phyloP scores from a whole-genome alignment of 2,888 invertebrate species.

The Anorthoa munda region DNA sequence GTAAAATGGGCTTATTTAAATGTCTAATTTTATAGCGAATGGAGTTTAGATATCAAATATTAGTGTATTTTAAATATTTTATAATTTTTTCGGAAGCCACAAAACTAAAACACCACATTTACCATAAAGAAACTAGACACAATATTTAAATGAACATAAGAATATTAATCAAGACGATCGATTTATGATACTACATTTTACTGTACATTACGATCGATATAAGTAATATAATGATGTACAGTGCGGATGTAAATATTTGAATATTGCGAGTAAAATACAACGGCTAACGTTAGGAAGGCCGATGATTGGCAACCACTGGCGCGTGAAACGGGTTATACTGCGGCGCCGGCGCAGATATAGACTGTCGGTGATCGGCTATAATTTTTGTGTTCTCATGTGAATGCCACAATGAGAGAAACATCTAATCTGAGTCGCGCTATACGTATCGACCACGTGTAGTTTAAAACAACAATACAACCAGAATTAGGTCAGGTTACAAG shows the following conservation, averaged over 20 bases:
- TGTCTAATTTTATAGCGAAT: too few species aligned
- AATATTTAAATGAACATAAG: too few species aligned
- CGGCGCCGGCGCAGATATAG: conserved; percentile 86
- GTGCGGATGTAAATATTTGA: conserved; percentile 58
- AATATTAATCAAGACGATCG: conserved; percentile 9
- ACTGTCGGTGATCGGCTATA: conserved; percentile 90
- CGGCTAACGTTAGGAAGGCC: conserved; percentile 69
- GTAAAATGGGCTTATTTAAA: too few species aligned
- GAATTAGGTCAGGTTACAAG: conserved; percentile 68
- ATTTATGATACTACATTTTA: conserved; percentile 31
- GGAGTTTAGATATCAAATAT: too few species aligned
- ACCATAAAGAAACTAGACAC: neutral
- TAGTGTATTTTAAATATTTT: neutral
- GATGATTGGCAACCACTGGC: conserved; percentile 85
- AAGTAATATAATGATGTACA: conserved; percentile 33
- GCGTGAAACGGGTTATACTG: conserved; percentile 90
- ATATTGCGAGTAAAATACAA: conserved; percentile 42
- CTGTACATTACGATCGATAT: conserved; percentile 22
- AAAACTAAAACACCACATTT: neutral
- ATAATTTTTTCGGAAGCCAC: neutral
- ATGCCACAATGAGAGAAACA: conserved; percentile 85
- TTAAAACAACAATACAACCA: conserved; percentile 68
- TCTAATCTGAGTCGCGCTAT: conserved; percentile 71
- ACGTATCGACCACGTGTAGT: conserved; percentile 64
- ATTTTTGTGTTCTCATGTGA: conserved; percentile 87